Conservation (phyloP, 2,113 vertebrate genomes). For the Alces alces region DNA sequence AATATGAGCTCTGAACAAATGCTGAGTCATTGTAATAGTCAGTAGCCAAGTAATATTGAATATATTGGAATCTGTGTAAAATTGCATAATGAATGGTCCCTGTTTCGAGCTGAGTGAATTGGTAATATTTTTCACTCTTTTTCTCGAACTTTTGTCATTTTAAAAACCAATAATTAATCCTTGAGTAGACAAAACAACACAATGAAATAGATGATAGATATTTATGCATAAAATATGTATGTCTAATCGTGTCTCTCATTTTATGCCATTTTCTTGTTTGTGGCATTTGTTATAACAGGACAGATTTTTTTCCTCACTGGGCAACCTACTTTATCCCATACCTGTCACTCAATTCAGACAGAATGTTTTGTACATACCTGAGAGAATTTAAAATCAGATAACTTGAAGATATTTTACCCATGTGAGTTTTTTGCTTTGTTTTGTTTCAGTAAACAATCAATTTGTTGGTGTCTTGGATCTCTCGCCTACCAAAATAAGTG, state of each 20-base stretch:
- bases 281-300: slow-evolving; percentile 24
- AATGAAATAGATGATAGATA: slow-evolving; percentile 41
- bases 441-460: neutral
- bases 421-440: neutral
- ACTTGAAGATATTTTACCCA: neutral
- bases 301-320: neutral
- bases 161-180: neutral
- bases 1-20: slow-evolving; percentile 50
- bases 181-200: neutral
- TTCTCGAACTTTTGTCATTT: slow-evolving; percentile 18
- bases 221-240: slow-evolving; percentile 42
- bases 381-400: slow-evolving; percentile 33
- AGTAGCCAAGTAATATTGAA: slow-evolving; percentile 30
- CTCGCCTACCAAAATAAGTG: slow-evolving; percentile 20
- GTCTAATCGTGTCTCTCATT: slow-evolving; percentile 37
- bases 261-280: slow-evolving; percentile 29
- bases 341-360: neutral
- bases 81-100: neutral
- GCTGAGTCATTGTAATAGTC: neutral
- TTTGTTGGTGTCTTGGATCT: slow-evolving; percentile 27
- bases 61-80: slow-evolving; percentile 18
- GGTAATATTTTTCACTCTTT: slow-evolving; percentile 11
- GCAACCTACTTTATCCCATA: neutral
- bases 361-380: neutral
- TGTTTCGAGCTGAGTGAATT: slow-evolving; percentile 22